These are phyloP conservation scores for Cyprinella venusta DNA, from an alignment of 2,797 vertebrate genomes.

Conservation along the genomic window DNA sequence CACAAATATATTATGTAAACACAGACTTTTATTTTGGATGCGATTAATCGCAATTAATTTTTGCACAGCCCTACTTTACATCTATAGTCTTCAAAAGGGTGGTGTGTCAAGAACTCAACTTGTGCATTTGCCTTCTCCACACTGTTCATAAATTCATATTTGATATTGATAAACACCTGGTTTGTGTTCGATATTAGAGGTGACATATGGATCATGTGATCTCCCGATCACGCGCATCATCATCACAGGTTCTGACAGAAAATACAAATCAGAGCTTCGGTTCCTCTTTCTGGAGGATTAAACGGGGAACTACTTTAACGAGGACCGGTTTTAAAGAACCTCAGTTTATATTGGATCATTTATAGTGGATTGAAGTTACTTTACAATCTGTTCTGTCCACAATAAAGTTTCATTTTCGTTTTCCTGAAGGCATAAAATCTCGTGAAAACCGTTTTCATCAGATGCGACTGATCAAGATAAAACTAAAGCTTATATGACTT, in stretches of 20 bases:
- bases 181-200: neutral
- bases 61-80: no score
- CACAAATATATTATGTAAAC: no score
- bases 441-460: neutral
- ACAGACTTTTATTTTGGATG: no score
- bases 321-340: neutral
- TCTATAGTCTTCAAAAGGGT: no score
- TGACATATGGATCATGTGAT: constrained; percentile 5
- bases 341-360: neutral
- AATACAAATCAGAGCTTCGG: neutral
- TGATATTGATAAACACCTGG: neutral
- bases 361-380: neutral
- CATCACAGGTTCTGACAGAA: constrained; percentile 8
- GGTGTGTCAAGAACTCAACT: neutral
- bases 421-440: neutral
- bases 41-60: no score
- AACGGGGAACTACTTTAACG: neutral
- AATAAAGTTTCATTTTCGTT: constrained; percentile 4
- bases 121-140: neutral
- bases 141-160: neutral
- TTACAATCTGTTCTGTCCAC: neutral
- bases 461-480: neutral
- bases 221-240: constrained; percentile 14
- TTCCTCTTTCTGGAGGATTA: neutral
- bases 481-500: neutral